These are phyloP conservation scores for Drosophila cognata DNA, from an alignment of 2,888 invertebrate species.

Conservation along the genomic window DNA sequence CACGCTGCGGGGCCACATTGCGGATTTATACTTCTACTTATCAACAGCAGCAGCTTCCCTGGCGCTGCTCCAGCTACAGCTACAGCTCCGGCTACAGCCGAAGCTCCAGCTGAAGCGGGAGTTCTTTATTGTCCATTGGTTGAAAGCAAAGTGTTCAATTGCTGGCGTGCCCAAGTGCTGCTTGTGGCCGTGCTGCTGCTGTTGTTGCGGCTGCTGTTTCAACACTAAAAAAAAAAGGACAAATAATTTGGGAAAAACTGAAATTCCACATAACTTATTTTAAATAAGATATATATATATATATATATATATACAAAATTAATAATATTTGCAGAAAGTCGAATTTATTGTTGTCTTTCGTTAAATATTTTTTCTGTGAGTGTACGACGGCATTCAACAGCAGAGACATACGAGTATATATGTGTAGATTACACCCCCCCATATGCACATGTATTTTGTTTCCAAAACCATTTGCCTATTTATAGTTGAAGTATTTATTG, in stretches of 20 bases:
- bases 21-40: constrained; percentile 57
- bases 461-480: constrained; percentile 78
- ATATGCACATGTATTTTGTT: constrained; percentile 57
- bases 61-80: constrained; percentile 38
- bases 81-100: constrained; percentile 25
- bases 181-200: constrained; percentile 26
- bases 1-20: constrained; percentile 45
- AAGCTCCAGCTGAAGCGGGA: constrained; percentile 30
- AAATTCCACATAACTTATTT: background rate
- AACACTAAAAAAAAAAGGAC: background rate
- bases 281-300: background rate
- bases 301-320: no score
- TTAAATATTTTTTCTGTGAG: background rate
- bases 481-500: constrained; percentile 81
- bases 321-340: background rate
- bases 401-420: constrained; percentile 7
- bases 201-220: constrained; percentile 2
- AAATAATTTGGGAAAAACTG: background rate
- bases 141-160: constrained; percentile 63
- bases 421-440: constrained; percentile 25
- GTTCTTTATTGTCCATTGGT: constrained; percentile 53
- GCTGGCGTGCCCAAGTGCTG: constrained; percentile 57
- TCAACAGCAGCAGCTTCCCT: constrained; percentile 59
- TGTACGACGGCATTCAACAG: constrained; percentile 2
- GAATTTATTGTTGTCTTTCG: background rate